phyloP scores from a whole-genome alignment of 2,888 invertebrate genomes.

The Aspidiotus rigidus region DNA sequence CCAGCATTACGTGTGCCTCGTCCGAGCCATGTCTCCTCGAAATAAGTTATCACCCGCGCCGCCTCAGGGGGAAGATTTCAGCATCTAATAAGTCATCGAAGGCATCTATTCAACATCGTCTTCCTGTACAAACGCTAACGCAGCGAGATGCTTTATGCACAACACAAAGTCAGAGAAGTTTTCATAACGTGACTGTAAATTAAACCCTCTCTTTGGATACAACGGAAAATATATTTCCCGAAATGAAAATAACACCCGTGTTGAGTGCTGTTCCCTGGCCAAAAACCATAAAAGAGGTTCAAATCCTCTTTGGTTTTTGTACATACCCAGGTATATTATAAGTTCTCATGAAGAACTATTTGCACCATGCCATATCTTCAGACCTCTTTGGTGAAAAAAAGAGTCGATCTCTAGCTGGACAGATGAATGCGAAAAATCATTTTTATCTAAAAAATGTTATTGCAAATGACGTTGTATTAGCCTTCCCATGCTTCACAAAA shows the following conservation, averaged over 20 bases:
- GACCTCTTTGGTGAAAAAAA: background rate
- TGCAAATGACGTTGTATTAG: background rate
- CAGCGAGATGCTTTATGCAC: slow-evolving; percentile 16
- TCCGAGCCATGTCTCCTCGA: no score
- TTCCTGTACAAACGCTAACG: slow-evolving; percentile 24
- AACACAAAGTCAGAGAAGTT: background rate
- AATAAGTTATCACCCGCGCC: no score
- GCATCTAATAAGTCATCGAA: no score
- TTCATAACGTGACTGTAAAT: no score
- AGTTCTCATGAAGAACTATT: slow-evolving; percentile 6
- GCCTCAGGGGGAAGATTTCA: no score
- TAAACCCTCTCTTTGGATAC: no score
- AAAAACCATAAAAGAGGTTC: background rate
- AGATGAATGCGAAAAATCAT: background rate
- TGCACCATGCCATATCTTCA: background rate
- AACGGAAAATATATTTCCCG: no score
- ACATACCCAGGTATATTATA: background rate
- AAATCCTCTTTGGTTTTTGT: slow-evolving; percentile 6
- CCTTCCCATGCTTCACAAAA: slow-evolving; percentile 8
- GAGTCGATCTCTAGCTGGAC: background rate
- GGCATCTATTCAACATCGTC: no score
- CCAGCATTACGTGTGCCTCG: no score
- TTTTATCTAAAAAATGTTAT: slow-evolving; percentile 5
- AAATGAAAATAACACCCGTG: background rate
- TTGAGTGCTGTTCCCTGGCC: background rate